Evolutionary conservation across 1,140 invertebrate genomes (phyloP), one percentile per base, ranked within the genome.

Genomic region (Drosophila mojavensis): DNA sequence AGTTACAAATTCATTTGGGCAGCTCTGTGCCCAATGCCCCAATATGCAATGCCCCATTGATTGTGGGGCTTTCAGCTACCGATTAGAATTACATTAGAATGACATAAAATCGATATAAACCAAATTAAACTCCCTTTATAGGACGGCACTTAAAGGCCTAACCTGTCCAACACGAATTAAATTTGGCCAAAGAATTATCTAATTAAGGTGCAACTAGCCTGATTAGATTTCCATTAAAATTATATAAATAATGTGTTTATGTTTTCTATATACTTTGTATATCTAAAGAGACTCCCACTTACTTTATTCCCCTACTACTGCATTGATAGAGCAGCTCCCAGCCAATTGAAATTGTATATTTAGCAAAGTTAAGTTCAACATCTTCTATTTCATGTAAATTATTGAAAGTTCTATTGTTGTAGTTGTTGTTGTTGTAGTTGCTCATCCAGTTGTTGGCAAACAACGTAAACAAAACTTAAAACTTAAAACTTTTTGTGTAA

Each of bases 81-180:
- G 59, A 61, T 41, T 58, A 15, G 24, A 51, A 65, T 65, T 65
- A 62, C 15, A 71, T 47, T 51, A 30, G 53, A 70, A 64, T 78
- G 81, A 81, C 81, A 84, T 51, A 78, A 85, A 84, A 84, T 84
- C 81, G 63, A 84, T 85, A 74, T 33, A 66, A 24, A 11, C 43
- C 48, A 70, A 85, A 50, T 69, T 43, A 66, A 66, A 66, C 55
- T 11, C 39, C 55, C 55, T 7, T 24, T 13, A 15, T 17, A 13
- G 17, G 15, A 24, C 28, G 43, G 13, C 20, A 5, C 30, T 9
- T 1, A 33, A 15, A 20, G 1, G n/a, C 28, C 28, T 47, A 47
- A 60, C 47, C 6, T 36, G 33, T 36, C 11, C 10, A 56, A 41
- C 53, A 56, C 54, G 13, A 10, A 45, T 17, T 54, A 36, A 51